phyloP scores from a whole-genome alignment of 2,113 vertebrate genomes.

The Alces alces region DNA sequence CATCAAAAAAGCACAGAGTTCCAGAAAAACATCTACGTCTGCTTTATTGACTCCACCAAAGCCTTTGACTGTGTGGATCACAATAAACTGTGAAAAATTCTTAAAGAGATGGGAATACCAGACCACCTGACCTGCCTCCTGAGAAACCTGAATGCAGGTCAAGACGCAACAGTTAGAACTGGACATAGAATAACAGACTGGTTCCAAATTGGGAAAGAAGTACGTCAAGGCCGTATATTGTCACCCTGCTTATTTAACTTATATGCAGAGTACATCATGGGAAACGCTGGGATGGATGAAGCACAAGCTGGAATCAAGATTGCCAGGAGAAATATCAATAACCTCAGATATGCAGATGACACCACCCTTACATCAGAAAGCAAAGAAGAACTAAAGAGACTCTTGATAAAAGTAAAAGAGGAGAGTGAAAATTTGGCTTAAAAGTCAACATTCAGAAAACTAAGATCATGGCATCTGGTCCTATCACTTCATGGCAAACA shows the following conservation, averaged over 20 bases:
- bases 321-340: fast-evolving
- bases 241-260: not conserved
- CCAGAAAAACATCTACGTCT: not conserved
- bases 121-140: not conserved
- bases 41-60: not conserved
- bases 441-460: not conserved
- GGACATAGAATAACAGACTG: not conserved
- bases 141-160: not conserved
- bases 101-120: not conserved
- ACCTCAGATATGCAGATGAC: not conserved
- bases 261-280: not conserved
- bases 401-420: not conserved
- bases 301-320: not conserved
- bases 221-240: not conserved
- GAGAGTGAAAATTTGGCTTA: not conserved
- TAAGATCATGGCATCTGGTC: not conserved
- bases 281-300: not conserved
- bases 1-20: not conserved
- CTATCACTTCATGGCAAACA: not conserved
- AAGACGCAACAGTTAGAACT: not conserved
- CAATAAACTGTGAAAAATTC: not conserved
- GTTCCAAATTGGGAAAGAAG: not conserved
- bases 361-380: not conserved
- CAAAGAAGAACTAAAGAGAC: not conserved
- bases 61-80: not conserved